Base-by-base conservation (phyloP, 35 echinoderm and acorn worm genomes). In the Apostichopus japonicus region DNA sequence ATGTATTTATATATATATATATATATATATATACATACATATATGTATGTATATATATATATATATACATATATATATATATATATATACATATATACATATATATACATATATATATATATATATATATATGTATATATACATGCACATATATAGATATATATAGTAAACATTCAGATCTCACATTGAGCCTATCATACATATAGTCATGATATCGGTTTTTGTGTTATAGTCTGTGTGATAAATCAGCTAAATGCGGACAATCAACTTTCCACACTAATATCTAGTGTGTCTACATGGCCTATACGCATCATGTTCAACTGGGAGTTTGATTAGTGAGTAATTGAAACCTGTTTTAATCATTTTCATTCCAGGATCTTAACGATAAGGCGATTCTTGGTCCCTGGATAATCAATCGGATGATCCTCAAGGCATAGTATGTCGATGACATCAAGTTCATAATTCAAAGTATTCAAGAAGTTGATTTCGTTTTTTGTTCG, bases 1-100 rank as follows among this genome's bases (percentile, higher is more conserved):
- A n/a, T n/a, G n/a, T n/a, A n/a, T n/a, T n/a, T 6, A 78, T 6
- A 78, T 78, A 78, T 6, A 78, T 78, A 78, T 78, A 78, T 78
- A 78, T 78, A 78, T 78, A 78, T 78, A 78, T 78, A 78, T 78
- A 78, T 78, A 78, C n/a, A 78, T 78, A 78, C n/a, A 78, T 78
- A 78, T 78, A 78, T 78, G n/a, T 78, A 78, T 78, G n/a, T 78
- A 78, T 78, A 78, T 78, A 78, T 78, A 78, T 27, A 78, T 78
- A 78, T 19, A 22, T 27, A 78, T 78, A 22, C n/a, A 78, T 78
- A 78, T 78, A 78, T 78, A 78, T 78, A 78, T 62, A 62, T 62
- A 62, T 62, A 62, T 62, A 62, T 62, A 65, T 65, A 65, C 16
- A 78, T 6, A 78, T 6, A 78, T 78, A 78, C 21, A 78, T 78